Percentiles rank a stretch among this genome's conserved stretches.
These are phyloP conservation scores for Callipepla squamata DNA, from an alignment of 2,113 vertebrate species.

Conservation along the genomic window DNA sequence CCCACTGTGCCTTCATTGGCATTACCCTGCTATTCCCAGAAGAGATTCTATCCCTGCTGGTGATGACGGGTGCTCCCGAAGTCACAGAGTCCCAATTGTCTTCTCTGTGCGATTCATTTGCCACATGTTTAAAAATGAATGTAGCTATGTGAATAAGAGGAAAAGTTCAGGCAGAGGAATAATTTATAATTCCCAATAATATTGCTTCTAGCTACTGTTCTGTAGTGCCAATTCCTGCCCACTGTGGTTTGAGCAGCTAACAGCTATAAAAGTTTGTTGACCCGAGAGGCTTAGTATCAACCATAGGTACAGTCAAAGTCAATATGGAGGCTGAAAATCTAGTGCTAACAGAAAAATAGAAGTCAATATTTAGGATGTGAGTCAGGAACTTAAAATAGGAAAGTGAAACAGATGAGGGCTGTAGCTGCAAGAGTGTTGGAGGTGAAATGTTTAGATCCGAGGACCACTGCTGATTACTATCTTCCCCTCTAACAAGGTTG, in stretches of 20 bases:
- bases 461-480: conserved; percentile 73
- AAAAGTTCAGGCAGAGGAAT: conserved; percentile 72
- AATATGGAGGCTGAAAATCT: conserved; percentile 82
- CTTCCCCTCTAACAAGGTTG: conserved; percentile 73
- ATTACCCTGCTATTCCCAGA: not conserved
- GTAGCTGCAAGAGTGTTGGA: conserved; percentile 73
- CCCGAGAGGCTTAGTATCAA: conserved; percentile 83
- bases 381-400: conserved; percentile 82
- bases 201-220: conserved; percentile 70
- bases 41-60: not conserved
- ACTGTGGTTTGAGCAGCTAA: conserved; percentile 78
- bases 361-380: conserved; percentile 84
- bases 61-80: conserved; percentile 20
- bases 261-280: conserved; percentile 83
- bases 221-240: conserved; percentile 73
- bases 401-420: conserved; percentile 78
- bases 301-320: conserved; percentile 82
- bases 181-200: conserved; percentile 67
- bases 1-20: not conserved
- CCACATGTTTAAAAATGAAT: conserved; percentile 66
- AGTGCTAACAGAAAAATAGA: conserved; percentile 84
- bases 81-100: conserved; percentile 59
- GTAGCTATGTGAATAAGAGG: conserved; percentile 71
- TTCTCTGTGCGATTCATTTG: conserved; percentile 3
- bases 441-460: conserved; percentile 72